Percentiles rank a stretch among this genome's conserved stretches.
Evolutionary conservation across 2,888 invertebrate genomes (phyloP).

Genomic region (Pandemis corylana): DNA sequence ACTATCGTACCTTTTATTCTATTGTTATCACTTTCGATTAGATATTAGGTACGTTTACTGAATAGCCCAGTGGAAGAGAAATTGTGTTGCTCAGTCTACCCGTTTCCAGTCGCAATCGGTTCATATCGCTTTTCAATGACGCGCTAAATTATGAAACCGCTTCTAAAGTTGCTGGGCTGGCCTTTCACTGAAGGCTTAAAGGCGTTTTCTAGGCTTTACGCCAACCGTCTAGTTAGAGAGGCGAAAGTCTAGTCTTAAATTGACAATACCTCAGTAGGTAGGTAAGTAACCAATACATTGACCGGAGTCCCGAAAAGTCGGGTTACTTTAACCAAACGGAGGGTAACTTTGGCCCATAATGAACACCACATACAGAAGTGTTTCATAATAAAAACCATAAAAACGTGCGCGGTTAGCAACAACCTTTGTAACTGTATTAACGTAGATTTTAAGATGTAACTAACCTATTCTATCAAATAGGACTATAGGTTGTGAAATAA

Average conservation of each 20-base stretch:
- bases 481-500: too few relatives aligned
- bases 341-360: too few relatives aligned
- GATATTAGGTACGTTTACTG: background rate
- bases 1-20: too few relatives aligned
- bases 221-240: slow-evolving; percentile 2
- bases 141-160: slow-evolving; percentile 31
- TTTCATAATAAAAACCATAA: too few relatives aligned
- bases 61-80: slow-evolving; percentile 26
- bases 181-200: slow-evolving; percentile 32
- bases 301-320: too few relatives aligned
- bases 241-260: slow-evolving; percentile 1
- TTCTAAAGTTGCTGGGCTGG: slow-evolving; percentile 4
- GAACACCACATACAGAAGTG: too few relatives aligned
- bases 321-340: too few relatives aligned
- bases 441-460: too few relatives aligned
- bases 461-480: too few relatives aligned
- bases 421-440: too few relatives aligned
- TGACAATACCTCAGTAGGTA: background rate
- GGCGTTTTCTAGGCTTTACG: background rate
- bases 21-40: background rate
- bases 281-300: too few relatives aligned
- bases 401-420: too few relatives aligned
- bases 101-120: background rate
- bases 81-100: slow-evolving; percentile 27
- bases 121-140: slow-evolving; percentile 30